These are phyloP conservation scores for Pelecanus crispus DNA, from an alignment of 2,113 vertebrate genomes.

Conservation along the genomic window DNA sequence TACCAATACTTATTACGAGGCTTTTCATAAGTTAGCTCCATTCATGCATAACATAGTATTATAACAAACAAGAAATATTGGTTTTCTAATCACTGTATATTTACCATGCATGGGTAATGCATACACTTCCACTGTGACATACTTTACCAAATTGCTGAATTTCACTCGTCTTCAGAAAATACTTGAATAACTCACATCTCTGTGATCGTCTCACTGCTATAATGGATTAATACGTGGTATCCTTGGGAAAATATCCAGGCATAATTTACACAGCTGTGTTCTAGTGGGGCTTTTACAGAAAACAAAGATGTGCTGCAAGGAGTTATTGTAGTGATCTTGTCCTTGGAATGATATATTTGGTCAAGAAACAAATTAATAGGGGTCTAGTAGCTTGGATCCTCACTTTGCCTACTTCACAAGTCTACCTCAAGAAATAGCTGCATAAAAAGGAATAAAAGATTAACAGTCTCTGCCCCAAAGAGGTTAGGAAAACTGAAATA, in stretches of 20 bases:
- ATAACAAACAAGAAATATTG: conserved; percentile 6
- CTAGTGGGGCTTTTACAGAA: background rate
- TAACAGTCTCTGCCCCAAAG: background rate
- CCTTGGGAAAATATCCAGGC: background rate
- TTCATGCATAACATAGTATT: background rate
- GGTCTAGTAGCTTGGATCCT: background rate
- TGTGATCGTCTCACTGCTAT: background rate
- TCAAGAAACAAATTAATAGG: background rate
- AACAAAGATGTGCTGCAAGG: background rate
- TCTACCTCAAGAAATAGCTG: background rate
- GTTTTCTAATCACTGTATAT: background rate
- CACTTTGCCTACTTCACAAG: background rate
- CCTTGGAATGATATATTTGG: background rate
- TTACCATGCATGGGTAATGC: background rate
- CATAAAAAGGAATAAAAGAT: background rate
- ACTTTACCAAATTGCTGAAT: background rate
- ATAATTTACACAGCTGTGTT: background rate
- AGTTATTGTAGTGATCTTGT: background rate
- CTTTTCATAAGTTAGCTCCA: conserved; percentile 9
- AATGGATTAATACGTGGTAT: background rate
- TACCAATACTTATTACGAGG: background rate
- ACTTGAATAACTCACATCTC: background rate
- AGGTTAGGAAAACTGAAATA: background rate
- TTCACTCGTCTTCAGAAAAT: background rate
- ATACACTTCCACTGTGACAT: background rate